Conservation (phyloP, 1,140 invertebrate genomes). For the Leguminivora glycinivorella region DNA sequence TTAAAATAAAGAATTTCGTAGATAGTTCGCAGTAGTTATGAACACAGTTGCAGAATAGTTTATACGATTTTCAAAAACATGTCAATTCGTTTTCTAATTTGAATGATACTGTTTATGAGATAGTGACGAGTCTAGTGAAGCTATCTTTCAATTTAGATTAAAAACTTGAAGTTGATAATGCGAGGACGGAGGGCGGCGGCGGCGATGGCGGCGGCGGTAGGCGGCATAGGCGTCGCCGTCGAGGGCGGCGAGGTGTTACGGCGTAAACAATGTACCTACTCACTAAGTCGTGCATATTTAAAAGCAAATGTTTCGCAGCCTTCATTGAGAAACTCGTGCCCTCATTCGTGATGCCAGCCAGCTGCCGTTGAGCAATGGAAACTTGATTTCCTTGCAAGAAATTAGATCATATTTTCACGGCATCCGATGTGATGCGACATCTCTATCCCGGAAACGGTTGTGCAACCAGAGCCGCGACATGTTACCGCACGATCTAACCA, state of each 20-base stretch:
- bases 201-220: constrained; percentile 27
- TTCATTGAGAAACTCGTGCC: constrained; percentile 73
- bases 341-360: constrained; percentile 72
- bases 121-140: too few species aligned
- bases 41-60: too few species aligned
- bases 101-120: too few species aligned
- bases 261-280: constrained; percentile 48
- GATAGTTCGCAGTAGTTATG: too few species aligned
- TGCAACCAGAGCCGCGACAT: constrained; percentile 39
- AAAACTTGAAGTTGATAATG: background rate
- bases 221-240: constrained; percentile 3
- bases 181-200: constrained; percentile 12
- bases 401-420: constrained; percentile 63
- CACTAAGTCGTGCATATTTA: constrained; percentile 72
- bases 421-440: constrained; percentile 38
- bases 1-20: too few species aligned
- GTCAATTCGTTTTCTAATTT: too few species aligned
- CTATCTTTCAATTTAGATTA: background rate
- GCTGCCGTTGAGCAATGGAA: constrained; percentile 67
- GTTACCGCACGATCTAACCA: constrained; percentile 40
- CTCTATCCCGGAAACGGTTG: constrained; percentile 41
- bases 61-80: too few species aligned
- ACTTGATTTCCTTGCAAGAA: constrained; percentile 72
- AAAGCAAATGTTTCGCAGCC: constrained; percentile 71
- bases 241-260: constrained; percentile 30